These are phyloP conservation scores for Larimichthys polyactis DNA, from an alignment of 2,113 vertebrate species.

Conservation along the genomic window DNA sequence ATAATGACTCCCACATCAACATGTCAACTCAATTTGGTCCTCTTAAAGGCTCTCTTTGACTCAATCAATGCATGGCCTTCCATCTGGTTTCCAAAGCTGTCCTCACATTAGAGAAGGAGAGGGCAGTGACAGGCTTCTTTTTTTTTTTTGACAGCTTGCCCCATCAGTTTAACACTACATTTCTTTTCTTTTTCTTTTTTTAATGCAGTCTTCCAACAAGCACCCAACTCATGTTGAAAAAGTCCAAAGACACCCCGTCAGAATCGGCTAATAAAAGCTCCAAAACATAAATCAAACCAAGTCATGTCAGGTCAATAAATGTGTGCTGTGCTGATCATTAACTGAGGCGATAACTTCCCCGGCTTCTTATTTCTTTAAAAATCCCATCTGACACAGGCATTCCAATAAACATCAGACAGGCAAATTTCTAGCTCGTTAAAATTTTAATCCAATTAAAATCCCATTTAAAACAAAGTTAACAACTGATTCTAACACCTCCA, in stretches of 20 bases:
- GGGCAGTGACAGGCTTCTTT: conserved; percentile 24
- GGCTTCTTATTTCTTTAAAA: conserved; percentile 40
- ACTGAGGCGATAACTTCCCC: conserved; percentile 36
- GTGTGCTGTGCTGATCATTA: conserved; percentile 30
- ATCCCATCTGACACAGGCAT: conserved; percentile 13
- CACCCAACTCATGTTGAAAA: background rate
- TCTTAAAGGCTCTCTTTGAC: conserved; percentile 71
- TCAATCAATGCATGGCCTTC: conserved; percentile 76
- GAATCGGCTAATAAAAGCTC: conserved; percentile 4
- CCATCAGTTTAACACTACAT: conserved; percentile 12
- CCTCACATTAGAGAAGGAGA: conserved; percentile 53
- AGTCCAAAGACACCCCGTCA: conserved; percentile 24
- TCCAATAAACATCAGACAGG: conserved; percentile 42
- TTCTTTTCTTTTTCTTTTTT: background rate
- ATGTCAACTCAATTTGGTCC: conserved; percentile 80
- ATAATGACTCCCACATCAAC: conserved; percentile 78
- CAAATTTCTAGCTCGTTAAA: conserved; percentile 52
- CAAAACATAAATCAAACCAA: conserved; percentile 35
- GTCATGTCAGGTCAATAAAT: conserved; percentile 37
- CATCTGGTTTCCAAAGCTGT: conserved; percentile 74
- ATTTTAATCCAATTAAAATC: conserved; percentile 66
- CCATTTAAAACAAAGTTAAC: conserved; percentile 62
- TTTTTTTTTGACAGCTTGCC: background rate
- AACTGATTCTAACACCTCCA: conserved; percentile 61
- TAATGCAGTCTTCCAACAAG: conserved; percentile 11